A percentile compares a stretch with the other conserved stretches of the same genome.
Conservation (phyloP, 2,113 vertebrate species). For the Brachypteracias leptosomus region DNA sequence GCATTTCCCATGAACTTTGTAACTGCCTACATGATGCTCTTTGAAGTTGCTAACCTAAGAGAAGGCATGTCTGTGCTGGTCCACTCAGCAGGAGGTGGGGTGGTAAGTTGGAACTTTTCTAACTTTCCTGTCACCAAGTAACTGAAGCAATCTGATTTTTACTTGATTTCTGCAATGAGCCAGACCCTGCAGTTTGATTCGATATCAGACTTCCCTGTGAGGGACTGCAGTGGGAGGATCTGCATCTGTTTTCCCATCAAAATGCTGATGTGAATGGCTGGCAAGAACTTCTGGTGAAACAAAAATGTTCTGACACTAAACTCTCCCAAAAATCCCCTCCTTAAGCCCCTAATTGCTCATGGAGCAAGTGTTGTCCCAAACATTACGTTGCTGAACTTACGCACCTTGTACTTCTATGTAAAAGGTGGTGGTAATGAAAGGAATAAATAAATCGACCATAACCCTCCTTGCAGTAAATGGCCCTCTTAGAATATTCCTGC, state of each 20-base stretch:
- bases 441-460: neutral
- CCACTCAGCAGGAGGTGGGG: slow-evolving; percentile 93
- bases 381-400: neutral
- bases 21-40: slow-evolving; percentile 98
- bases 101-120: slow-evolving; percentile 80
- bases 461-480: neutral
- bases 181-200: neutral
- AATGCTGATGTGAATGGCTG: neutral
- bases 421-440: neutral
- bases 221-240: neutral
- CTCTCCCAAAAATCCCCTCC: neutral
- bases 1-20: slow-evolving; percentile 97
- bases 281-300: neutral
- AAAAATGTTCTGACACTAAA: neutral
- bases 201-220: neutral
- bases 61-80: slow-evolving; percentile 98
- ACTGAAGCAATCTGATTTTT: neutral
- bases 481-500: neutral
- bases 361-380: neutral
- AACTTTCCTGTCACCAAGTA: neutral
- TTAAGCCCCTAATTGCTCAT: too few species aligned
- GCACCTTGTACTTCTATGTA: neutral
- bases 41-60: slow-evolving; percentile 93
- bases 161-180: neutral
- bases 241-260: neutral